Percentiles rank a stretch among this genome's conserved stretches.
phyloP scores from a whole-genome alignment of 2,888 invertebrate species.

The Pristionchus japonicus region DNA sequence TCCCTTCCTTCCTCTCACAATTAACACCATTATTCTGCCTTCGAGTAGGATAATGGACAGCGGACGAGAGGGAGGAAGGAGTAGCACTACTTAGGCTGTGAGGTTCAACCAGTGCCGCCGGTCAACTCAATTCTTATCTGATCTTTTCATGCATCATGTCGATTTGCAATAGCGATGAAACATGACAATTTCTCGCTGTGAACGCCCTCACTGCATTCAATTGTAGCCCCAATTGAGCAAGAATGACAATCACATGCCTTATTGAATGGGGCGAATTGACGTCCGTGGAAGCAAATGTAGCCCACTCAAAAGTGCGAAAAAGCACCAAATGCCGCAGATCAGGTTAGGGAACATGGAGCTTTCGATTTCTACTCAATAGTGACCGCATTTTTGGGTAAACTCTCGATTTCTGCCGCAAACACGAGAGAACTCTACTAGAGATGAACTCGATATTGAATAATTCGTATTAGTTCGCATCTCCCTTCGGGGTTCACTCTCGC shows the following conservation, averaged over 20 bases:
- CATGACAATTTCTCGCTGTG: background rate
- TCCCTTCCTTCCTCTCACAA: conserved; percentile 36
- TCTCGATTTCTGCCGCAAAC: too few species aligned
- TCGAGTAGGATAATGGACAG: background rate
- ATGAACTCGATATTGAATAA: background rate
- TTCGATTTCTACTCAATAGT: background rate
- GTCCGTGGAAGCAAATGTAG: background rate
- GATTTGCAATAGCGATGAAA: background rate
- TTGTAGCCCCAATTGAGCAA: background rate
- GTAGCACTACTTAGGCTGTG: background rate
- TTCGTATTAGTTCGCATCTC: background rate
- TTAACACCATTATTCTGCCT: conserved; percentile 34
- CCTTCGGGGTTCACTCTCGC: background rate
- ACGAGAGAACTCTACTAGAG: too few species aligned
- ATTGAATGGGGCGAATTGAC: background rate
- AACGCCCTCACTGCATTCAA: background rate
- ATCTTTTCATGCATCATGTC: too few species aligned
- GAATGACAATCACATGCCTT: background rate
- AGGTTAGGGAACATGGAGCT: background rate
- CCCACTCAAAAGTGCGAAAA: background rate
- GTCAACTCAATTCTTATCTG: too few species aligned
- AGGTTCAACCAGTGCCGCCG: too few species aligned
- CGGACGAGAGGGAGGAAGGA: background rate
- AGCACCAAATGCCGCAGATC: too few species aligned
- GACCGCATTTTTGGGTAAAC: too few species aligned